A percentile compares a stretch with the other conserved stretches of the same genome.
Evolutionary conservation across 2,113 vertebrate species (phyloP).

Genomic region (Macquaria ambigua): DNA sequence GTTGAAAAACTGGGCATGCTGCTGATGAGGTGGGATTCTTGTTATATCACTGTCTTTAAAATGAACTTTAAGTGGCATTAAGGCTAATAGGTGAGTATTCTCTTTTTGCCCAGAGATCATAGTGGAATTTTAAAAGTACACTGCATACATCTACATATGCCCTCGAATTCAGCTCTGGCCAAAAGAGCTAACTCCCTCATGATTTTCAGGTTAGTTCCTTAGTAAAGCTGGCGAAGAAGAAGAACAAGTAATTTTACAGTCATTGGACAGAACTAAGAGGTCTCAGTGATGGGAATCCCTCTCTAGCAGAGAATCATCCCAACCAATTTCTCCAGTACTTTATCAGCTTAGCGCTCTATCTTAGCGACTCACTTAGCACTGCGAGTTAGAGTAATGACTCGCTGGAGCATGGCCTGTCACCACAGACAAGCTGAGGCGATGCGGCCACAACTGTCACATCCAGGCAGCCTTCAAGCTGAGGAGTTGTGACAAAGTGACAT

Average conservation of each 20-base stretch:
- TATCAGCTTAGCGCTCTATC: constrained; percentile 74
- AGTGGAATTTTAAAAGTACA: constrained; percentile 22
- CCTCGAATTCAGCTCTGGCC: constrained; percentile 8
- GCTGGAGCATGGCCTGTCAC: constrained; percentile 74
- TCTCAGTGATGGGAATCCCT: constrained; percentile 65
- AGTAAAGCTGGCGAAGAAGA: constrained; percentile 46
- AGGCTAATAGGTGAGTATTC: constrained; percentile 27
- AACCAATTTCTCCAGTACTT: constrained; percentile 63
- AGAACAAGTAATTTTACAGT: constrained; percentile 65
- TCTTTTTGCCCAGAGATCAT: constrained; percentile 20
- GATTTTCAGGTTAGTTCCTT: constrained; percentile 52
- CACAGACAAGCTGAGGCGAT: constrained; percentile 66
- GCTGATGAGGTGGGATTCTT: constrained; percentile 44
- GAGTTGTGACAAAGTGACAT: constrained; percentile 79
- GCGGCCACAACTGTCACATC: constrained; percentile 78
- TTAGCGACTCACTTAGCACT: constrained; percentile 75
- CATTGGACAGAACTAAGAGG: constrained; percentile 66
- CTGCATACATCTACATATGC: constrained; percentile 36
- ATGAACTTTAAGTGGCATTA: constrained; percentile 16
- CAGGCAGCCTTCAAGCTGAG: constrained; percentile 76
- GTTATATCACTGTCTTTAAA: constrained; percentile 36
- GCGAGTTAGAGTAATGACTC: constrained; percentile 74
- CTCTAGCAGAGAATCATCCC: constrained; percentile 52
- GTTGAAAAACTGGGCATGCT: constrained; percentile 26
- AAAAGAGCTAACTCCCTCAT: constrained; percentile 26